Conservation (phyloP, 2,113 vertebrate species). For the Polyodon spathula region DNA sequence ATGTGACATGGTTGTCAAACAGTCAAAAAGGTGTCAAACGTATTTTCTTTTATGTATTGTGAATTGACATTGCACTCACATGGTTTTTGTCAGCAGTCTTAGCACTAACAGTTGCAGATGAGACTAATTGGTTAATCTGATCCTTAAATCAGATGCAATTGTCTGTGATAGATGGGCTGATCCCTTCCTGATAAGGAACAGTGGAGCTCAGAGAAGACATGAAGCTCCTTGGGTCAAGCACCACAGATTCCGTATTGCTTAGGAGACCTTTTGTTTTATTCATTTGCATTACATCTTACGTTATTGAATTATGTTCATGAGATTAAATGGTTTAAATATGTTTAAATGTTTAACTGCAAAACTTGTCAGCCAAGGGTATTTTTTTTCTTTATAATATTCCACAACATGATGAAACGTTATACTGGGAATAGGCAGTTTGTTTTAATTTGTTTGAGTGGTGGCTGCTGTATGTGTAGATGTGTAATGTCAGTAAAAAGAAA, state of each 20-base stretch:
- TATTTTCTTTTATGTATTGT: constrained; percentile 36
- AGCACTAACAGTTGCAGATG: constrained; percentile 40
- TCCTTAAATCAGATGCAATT: constrained; percentile 37
- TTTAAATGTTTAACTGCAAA: too few relatives aligned
- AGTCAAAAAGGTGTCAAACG: constrained; percentile 8
- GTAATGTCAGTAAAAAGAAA: too few relatives aligned
- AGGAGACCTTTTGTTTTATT: background rate
- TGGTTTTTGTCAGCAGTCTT: constrained; percentile 25
- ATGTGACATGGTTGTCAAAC: too few relatives aligned
- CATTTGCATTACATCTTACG: background rate
- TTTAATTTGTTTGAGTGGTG: too few relatives aligned
- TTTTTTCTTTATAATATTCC: too few relatives aligned
- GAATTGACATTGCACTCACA: background rate
- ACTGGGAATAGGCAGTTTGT: background rate
- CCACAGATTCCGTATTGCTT: background rate
- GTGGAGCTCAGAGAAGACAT: constrained; percentile 13
- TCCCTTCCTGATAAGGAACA: constrained; percentile 28
- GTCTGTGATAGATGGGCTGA: constrained; percentile 31
- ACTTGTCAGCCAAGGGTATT: too few relatives aligned
- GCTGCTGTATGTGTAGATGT: too few relatives aligned
- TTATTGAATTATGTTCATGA: background rate
- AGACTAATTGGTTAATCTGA: constrained; percentile 39
- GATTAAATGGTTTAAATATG: too few relatives aligned
- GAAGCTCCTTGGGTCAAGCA: background rate
- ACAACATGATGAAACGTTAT: too few relatives aligned